These are phyloP conservation scores for Drosophila subobscura DNA, from an alignment of 1,140 invertebrate species.

Conservation along the genomic window DNA sequence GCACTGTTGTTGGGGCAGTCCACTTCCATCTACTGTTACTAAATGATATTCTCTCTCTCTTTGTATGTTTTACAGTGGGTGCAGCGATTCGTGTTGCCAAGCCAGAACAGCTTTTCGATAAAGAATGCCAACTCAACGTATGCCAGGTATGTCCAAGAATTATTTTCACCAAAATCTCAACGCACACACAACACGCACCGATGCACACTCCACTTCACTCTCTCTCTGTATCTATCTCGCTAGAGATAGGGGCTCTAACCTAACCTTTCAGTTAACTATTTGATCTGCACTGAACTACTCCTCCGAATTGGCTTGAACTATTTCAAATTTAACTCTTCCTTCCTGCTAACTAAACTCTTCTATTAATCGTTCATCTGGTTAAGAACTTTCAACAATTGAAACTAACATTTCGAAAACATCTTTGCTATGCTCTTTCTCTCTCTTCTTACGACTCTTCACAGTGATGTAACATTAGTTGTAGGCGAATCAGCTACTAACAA, in stretches of 20 bases:
- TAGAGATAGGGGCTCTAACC: slow-evolving; percentile 7
- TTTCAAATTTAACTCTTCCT: slow-evolving; percentile 14
- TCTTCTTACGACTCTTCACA: slow-evolving; percentile 73
- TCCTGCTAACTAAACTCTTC: slow-evolving; percentile 18
- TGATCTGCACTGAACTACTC: slow-evolving; percentile 20
- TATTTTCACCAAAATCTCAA: slow-evolving; percentile 16
- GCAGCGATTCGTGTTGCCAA: slow-evolving; percentile 80
- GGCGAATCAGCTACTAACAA: slow-evolving; percentile 62
- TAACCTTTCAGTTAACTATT: slow-evolving; percentile 35
- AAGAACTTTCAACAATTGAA: slow-evolving; percentile 23
- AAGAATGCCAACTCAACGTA: slow-evolving; percentile 81
- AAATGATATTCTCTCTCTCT: slow-evolving; percentile 34
- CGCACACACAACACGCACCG: slow-evolving; percentile 22
- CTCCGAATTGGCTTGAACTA: slow-evolving; percentile 2
- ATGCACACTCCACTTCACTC: slow-evolving; percentile 35
- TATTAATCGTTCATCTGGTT: slow-evolving; percentile 50
- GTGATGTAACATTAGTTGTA: slow-evolving; percentile 78
- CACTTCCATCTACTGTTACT: slow-evolving; percentile 37
- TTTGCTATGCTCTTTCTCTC: slow-evolving; percentile 62
- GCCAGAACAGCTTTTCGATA: slow-evolving; percentile 79
- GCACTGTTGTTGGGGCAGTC: background rate
- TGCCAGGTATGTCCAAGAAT: slow-evolving; percentile 75
- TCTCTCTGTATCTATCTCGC: slow-evolving; percentile 19
- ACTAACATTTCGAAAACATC: slow-evolving; percentile 63
- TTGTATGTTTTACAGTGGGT: slow-evolving; percentile 70